Conservation (phyloP, 1,140 invertebrate species). For the Coenobita brevimanus region DNA sequence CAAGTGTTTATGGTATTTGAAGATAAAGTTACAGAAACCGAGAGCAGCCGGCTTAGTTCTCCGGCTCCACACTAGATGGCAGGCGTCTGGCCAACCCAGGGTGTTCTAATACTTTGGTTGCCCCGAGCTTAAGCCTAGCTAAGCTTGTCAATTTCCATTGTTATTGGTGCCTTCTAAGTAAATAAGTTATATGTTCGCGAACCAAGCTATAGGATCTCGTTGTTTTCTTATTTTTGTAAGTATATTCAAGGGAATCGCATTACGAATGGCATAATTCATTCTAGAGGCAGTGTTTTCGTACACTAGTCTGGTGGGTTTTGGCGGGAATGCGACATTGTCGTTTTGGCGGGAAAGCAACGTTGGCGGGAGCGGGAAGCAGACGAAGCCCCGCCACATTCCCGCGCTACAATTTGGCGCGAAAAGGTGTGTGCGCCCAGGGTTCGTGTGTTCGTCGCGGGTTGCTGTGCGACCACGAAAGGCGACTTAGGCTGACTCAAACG, state of each 20-base stretch:
- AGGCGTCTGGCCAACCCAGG: slow-evolving; percentile 19
- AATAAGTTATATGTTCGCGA: background rate
- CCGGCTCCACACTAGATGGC: slow-evolving; percentile 7
- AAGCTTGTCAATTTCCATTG: background rate
- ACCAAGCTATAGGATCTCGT: no score
- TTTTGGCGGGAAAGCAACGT: slow-evolving; percentile 44
- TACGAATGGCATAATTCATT: no score
- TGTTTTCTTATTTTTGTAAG: no score
- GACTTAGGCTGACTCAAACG: background rate
- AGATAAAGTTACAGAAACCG: background rate
- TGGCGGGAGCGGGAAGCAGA: slow-evolving; percentile 37
- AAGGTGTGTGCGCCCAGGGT: slow-evolving; percentile 15
- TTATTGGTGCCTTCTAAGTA: no score
- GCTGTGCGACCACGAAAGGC: background rate
- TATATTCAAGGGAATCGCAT: no score
- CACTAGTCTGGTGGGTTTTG: slow-evolving; percentile 34
- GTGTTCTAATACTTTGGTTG: background rate
- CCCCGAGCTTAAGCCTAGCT: background rate
- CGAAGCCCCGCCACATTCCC: slow-evolving; percentile 39
- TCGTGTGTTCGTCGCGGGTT: background rate
- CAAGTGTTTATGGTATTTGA: background rate
- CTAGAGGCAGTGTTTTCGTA: background rate
- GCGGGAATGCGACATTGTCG: slow-evolving; percentile 51
- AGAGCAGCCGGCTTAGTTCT: background rate
- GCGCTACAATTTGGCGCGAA: slow-evolving; percentile 59